Evolutionary conservation across 2,888 invertebrate species (phyloP), one percentile per base, ranked within the genome.

Genomic region (Antheraea assamensis): DNA sequence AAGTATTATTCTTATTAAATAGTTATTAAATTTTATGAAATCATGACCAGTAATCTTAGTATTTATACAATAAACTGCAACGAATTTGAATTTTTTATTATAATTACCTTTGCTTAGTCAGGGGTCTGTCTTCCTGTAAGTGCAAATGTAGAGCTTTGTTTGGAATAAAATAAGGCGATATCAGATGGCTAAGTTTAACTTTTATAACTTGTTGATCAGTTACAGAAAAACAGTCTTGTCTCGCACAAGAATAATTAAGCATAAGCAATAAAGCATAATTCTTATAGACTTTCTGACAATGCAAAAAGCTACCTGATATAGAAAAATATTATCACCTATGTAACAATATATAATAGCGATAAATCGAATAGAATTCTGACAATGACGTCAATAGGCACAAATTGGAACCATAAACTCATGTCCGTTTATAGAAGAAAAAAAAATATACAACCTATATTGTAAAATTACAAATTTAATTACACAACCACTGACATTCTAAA

Each of bases 321-420:
- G 74, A 75, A 75, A 74, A 64, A 42, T 72, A 72, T 76, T 73
- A 58, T 73, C 35, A 27, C 24, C 47, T 42, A 55, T 42, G 55
- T 42, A 73, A 77, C 72, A 74, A 70, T 74, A 81, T 79, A 76
- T 81, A 83, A 85, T 84, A 81, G 82, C 82, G 80, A 87, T 87
- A 88, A 88, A 79, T 81, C 75, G 75, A 77, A 79, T 76, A 79
- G 75, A 78, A 77, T 78, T 74, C 73, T 75, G 82, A 90, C 89
- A 90, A 89, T 85, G 82, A 81, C 78, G 86, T 90, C 89, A 91
- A 93, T 90, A 85, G 88, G 82, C 90, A 90, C 92, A 92, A 93
- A 93, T 93, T 92, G 89, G 83, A 91, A 78, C 88, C 89, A 88
- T 90, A 89, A 90, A 92, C 92, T 91, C 90, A 90, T 91, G 93